phyloP scores from a whole-genome alignment of 2,113 vertebrate species.

The Narcine bancroftii region DNA sequence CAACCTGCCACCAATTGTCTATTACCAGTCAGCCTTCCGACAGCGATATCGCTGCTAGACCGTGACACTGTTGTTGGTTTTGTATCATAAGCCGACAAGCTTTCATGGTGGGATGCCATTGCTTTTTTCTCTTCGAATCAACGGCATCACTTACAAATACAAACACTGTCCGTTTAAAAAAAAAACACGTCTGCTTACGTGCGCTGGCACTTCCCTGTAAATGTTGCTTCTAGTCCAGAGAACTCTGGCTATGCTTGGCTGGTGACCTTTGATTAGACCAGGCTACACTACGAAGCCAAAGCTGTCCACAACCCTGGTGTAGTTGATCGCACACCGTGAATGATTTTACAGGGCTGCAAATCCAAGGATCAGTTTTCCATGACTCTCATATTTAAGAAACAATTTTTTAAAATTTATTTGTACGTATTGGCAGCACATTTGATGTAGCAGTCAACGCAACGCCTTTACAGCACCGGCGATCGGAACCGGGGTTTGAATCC shows the following conservation, averaged over 20 bases:
- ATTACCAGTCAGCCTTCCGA: conserved; percentile 18
- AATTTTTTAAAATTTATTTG: too few species aligned
- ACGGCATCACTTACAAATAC: neutral
- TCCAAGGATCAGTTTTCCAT: neutral
- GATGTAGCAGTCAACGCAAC: too few species aligned
- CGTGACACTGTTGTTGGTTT: neutral
- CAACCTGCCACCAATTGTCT: conserved; percentile 26
- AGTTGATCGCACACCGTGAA: neutral
- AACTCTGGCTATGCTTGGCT: neutral
- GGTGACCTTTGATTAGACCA: neutral
- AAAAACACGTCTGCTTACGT: neutral
- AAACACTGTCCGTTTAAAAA: neutral
- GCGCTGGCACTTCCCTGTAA: neutral
- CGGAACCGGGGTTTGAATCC: too few species aligned
- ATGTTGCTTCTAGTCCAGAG: neutral
- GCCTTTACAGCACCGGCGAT: too few species aligned
- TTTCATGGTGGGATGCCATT: neutral
- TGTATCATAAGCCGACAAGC: neutral
- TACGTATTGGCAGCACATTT: too few species aligned
- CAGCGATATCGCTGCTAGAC: neutral
- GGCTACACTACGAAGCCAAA: neutral
- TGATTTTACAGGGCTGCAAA: neutral
- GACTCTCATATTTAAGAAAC: too few species aligned
- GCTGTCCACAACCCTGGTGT: neutral
- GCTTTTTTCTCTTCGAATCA: neutral